Conservation (phyloP, 2,113 vertebrate species). For the Sphaerodactylus townsendi region DNA sequence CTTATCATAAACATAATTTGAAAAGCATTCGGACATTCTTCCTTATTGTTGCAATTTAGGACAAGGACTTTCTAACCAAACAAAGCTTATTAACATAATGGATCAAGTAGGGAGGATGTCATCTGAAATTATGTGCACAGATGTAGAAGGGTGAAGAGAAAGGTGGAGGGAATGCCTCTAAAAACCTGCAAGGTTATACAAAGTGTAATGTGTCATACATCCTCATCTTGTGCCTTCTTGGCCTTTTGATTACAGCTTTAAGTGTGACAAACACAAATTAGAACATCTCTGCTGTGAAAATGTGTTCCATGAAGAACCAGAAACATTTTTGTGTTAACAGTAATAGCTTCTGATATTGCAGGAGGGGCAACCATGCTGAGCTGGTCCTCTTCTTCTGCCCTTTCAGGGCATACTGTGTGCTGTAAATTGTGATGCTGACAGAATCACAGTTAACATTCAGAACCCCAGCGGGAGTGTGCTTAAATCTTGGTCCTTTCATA, state of each 20-base stretch:
- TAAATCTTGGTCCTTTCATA: constrained; percentile 51
- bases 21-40: not conserved
- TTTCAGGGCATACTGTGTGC: not conserved
- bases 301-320: constrained; percentile 30
- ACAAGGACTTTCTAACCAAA: not conserved
- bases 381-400: constrained; percentile 29
- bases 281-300: not conserved
- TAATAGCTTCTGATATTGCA: constrained; percentile 20
- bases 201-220: not conserved
- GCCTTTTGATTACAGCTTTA: constrained; percentile 13
- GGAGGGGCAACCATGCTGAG: constrained; percentile 38
- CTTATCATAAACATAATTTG: not conserved
- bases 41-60: not conserved
- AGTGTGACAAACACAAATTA: not conserved
- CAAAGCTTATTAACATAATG: not conserved
- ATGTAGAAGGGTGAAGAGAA: not conserved
- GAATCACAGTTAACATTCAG: constrained; percentile 49
- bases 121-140: not conserved
- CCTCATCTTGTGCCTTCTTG: not conserved
- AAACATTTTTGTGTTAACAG: constrained; percentile 31
- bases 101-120: not conserved
- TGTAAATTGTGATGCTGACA: constrained; percentile 44
- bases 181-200: not conserved
- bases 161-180: too few relatives aligned
- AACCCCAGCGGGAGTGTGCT: constrained; percentile 27